Percentiles rank a stretch among this genome's conserved stretches.
phyloP scores from a whole-genome alignment of 2,113 vertebrate genomes.

The Trematomus loennbergii region DNA sequence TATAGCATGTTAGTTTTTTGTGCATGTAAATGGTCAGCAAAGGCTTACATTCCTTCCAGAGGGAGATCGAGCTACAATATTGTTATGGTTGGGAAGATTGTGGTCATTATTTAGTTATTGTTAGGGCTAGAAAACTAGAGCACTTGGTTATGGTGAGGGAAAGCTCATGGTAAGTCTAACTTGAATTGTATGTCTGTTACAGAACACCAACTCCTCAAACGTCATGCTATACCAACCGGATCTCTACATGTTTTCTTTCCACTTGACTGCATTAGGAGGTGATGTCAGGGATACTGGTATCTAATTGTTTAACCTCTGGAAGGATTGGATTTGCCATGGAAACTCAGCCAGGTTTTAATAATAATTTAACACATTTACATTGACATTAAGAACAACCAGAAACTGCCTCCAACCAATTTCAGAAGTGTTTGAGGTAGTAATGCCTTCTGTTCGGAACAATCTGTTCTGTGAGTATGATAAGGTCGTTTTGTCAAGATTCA shows the following conservation, averaged over 20 bases:
- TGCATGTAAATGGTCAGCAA: too few relatives aligned
- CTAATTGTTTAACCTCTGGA: not conserved
- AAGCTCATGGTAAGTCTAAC: not conserved
- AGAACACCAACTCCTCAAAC: not conserved
- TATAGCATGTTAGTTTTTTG: too few relatives aligned
- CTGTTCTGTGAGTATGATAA: constrained; percentile 56
- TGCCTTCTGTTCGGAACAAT: constrained; percentile 47
- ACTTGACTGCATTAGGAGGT: not conserved
- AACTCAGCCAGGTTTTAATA: constrained; percentile 28
- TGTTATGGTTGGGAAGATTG: not conserved
- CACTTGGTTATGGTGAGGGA: not conserved
- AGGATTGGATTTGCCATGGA: constrained; percentile 3
- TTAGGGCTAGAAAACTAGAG: not conserved
- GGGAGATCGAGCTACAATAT: too few relatives aligned
- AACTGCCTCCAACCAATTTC: constrained; percentile 21
- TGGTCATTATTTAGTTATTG: not conserved
- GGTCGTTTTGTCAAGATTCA: constrained; percentile 60
- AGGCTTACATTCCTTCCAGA: too few relatives aligned
- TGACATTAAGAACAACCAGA: constrained; percentile 16
- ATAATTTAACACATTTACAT: constrained; percentile 9
- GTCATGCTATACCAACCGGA: not conserved
- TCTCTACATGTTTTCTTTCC: not conserved
- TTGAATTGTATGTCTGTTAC: not conserved
- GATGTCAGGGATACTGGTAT: not conserved
- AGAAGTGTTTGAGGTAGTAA: constrained; percentile 24